phyloP scores from a whole-genome alignment of 2,113 vertebrate species.

The Amblyornis subalaris region DNA sequence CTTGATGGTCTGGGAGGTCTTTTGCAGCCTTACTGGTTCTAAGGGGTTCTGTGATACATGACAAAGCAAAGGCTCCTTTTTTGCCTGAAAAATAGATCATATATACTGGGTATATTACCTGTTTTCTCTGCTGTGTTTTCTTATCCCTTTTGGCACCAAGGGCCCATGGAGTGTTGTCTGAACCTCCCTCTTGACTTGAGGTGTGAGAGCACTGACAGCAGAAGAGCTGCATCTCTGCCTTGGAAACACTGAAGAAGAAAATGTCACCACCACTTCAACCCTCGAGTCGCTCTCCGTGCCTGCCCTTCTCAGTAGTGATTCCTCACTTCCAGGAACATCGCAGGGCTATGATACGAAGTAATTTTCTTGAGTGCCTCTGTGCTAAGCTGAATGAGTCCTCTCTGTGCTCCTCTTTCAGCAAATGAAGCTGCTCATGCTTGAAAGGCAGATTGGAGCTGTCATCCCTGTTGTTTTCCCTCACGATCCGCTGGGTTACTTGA shows the following conservation, averaged over 20 bases:
- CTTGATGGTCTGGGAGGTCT: too few species aligned
- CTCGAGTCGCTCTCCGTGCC: background rate
- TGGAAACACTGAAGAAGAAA: background rate
- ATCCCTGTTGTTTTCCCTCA: background rate
- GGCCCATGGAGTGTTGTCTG: background rate
- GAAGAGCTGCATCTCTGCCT: rapidly evolving
- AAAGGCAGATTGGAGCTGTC: background rate
- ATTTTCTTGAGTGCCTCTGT: background rate
- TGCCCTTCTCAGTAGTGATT: background rate
- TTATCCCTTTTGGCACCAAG: background rate
- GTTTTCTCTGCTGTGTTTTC: background rate
- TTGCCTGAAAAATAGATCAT: background rate
- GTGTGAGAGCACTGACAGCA: background rate
- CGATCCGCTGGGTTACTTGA: background rate
- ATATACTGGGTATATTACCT: background rate
- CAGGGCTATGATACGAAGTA: background rate
- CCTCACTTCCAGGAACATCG: background rate
- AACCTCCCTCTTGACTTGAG: background rate
- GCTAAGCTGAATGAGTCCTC: background rate
- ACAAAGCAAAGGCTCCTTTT: background rate
- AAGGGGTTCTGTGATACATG: background rate
- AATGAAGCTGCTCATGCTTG: background rate
- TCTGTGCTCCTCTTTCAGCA: rapidly evolving
- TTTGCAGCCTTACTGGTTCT: background rate
- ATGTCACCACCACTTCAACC: background rate